Percentiles rank a stretch among this genome's conserved stretches.
phyloP scores from a whole-genome alignment of 2,113 vertebrate species.

The Lagopus muta region DNA sequence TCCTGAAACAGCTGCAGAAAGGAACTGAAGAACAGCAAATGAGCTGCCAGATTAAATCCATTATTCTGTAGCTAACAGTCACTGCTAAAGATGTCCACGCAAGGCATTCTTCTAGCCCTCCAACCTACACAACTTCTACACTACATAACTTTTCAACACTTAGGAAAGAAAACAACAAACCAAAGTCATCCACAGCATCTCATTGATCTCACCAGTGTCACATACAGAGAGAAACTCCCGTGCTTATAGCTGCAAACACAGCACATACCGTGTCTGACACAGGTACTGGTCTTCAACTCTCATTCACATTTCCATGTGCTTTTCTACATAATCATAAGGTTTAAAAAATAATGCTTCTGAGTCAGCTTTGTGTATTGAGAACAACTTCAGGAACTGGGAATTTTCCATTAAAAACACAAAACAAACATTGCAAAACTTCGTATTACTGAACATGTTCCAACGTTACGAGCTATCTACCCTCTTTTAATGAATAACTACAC shows the following conservation, averaged over 20 bases:
- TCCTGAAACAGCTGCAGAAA: not conserved
- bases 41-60: not conserved
- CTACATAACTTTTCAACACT: not conserved
- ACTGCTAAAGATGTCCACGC: not conserved
- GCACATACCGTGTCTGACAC: not conserved
- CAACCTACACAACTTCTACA: not conserved
- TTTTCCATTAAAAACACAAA: conserved; percentile 49
- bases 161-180: not conserved
- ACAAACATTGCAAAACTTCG: conserved; percentile 43
- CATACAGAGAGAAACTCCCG: not conserved
- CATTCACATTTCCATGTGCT: not conserved
- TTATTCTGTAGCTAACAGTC: not conserved
- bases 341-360: not conserved
- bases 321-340: not conserved
- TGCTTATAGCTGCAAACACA: not conserved
- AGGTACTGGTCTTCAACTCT: not conserved
- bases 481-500: conserved; percentile 61
- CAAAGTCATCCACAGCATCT: not conserved
- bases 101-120: not conserved
- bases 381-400: not conserved
- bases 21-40: not conserved
- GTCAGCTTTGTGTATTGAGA: not conserved
- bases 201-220: not conserved
- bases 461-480: not conserved
- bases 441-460: not conserved